Evolutionary conservation across 1,140 invertebrate species (phyloP).

Genomic region (Drosophila dunni): DNA sequence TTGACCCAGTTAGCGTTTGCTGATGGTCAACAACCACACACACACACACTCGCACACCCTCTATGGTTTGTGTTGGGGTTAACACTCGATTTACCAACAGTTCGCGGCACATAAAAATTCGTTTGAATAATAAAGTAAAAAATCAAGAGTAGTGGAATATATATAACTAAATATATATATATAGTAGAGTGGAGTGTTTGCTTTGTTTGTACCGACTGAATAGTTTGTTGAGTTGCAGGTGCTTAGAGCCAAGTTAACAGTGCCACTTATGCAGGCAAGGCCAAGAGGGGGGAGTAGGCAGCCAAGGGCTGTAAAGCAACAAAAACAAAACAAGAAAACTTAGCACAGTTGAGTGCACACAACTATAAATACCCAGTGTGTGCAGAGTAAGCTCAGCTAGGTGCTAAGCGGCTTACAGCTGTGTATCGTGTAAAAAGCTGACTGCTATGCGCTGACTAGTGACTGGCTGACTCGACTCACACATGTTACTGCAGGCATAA

Average conservation of each 20-base stretch:
- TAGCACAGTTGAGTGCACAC: too few relatives aligned
- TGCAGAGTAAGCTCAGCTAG: too few relatives aligned
- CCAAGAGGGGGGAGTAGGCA: neutral
- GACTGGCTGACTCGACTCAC: too few relatives aligned
- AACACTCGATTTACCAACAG: conserved; percentile 73
- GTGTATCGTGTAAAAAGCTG: too few relatives aligned
- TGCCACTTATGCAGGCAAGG: neutral
- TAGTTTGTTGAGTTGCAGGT: conserved; percentile 49
- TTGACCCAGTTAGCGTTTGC: conserved; percentile 51
- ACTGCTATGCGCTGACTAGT: too few relatives aligned
- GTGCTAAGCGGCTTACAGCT: too few relatives aligned
- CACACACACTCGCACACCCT: neutral
- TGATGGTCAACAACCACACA: conserved; percentile 36
- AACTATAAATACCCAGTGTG: too few relatives aligned
- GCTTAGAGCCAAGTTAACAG: conserved; percentile 28
- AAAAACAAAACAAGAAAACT: neutral
- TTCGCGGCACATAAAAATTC: conserved; percentile 34
- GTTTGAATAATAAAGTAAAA: conserved; percentile 21
- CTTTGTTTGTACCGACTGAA: conserved; percentile 45
- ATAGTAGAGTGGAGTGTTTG: neutral
- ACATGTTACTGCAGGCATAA: too few relatives aligned
- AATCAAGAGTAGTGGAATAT: neutral
- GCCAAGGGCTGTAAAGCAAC: conserved; percentile 7
- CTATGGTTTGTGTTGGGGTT: conserved; percentile 50
- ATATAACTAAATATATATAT: conserved; percentile 5